Percentiles rank a stretch among this genome's conserved stretches.
phyloP scores from a whole-genome alignment of 2,797 vertebrate genomes.

The Eurystomus glaucurus region DNA sequence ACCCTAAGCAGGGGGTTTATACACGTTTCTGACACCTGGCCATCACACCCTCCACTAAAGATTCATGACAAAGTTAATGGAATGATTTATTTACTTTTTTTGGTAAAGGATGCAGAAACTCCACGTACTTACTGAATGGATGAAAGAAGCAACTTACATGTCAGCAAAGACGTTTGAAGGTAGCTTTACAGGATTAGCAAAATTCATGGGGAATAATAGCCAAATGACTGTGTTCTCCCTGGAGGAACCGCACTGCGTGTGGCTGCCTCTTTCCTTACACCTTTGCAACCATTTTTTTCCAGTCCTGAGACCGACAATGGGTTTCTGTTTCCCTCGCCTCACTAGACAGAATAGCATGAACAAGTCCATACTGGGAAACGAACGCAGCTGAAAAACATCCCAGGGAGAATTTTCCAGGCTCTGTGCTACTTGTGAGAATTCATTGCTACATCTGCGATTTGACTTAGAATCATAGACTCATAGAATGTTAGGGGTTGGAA shows the following conservation, averaged over 20 bases:
- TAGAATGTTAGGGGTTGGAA: too few relatives aligned
- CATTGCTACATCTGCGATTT: neutral
- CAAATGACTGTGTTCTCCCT: neutral
- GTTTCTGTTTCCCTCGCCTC: neutral
- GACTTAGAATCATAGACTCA: too few relatives aligned
- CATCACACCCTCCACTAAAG: neutral
- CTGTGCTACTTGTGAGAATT: neutral
- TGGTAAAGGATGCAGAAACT: neutral
- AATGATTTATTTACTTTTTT: neutral
- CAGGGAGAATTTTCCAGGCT: neutral
- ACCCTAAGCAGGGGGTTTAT: neutral
- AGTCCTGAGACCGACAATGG: neutral
- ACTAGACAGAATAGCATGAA: neutral
- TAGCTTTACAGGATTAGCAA: slow-evolving; percentile 2
- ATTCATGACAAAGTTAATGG: neutral
- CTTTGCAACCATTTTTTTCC: neutral
- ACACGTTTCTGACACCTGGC: neutral
- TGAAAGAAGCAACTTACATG: slow-evolving; percentile 14
- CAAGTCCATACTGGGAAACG: neutral
- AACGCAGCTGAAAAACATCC: neutral
- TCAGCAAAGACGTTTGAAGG: neutral
- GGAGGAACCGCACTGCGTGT: neutral
- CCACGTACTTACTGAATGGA: neutral
- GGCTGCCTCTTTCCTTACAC: neutral
- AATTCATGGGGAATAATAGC: neutral